Base-by-base conservation (phyloP, 1,140 invertebrate genomes). In the Drosophila watanabei region DNA sequence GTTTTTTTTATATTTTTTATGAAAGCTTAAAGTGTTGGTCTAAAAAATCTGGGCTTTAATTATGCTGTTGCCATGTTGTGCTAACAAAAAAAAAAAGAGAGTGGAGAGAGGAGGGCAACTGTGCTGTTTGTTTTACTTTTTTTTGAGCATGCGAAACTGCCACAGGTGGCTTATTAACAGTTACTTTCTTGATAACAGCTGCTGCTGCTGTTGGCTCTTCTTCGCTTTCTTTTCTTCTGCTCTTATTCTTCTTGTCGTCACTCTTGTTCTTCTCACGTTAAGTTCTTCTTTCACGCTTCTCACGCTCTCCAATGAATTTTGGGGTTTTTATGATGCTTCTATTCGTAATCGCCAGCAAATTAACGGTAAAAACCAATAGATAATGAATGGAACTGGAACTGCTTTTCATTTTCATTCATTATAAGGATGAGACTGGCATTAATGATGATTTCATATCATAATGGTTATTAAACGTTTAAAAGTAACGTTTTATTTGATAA, bases 121-220 rank as follows among this genome's bases (percentile, higher is more conserved):
- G 20, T 7, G 54, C 7, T 68, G 51, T 39, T 54, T 85, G 70
- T 49, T 59, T 60, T 69, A 69, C 70, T 81, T 37, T 24, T 62
- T 56, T 56, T 56, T 24, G 63, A 59, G 41, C 75, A 77, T 69
- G 75, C 75, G 64, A 78, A 70, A 51, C 35, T 75, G 75, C 75
- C 56, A 78, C 75, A 78, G 75, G 75, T 78, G 75, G 75, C 75
- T 70, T 78, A 70, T 78, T 78, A 70, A 78, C 75, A 70, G 75
- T 78, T 78, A 78, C 64, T 62, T 78, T 75, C 58, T 57, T 70
- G 75, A 79, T 69, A 79, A 79, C 75, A 78, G 64, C 75, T 79
- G 75, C 75, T 69, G 52, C 20, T 37, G 52, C 24, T 39, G 54
- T 20, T 35, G 13, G 48, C 9, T 57, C 30, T 41, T 41, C 20